Base-by-base conservation (phyloP, 2,113 vertebrate species). In the Oryzias javanicus region DNA sequence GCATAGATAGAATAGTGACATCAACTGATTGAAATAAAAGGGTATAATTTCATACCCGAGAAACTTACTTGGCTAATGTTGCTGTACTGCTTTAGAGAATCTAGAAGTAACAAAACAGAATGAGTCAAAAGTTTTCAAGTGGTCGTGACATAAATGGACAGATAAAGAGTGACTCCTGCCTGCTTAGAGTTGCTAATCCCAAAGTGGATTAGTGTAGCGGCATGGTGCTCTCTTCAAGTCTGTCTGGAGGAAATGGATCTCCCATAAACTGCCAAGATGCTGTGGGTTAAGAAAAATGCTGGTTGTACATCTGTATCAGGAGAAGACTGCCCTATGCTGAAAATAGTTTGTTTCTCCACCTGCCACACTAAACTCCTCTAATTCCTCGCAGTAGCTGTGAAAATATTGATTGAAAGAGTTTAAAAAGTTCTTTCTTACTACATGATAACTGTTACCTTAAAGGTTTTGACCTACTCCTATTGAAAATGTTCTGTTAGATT, bases 151-250 rank as follows among this genome's bases (percentile, higher is more conserved):
- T 42, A 67, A 55, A 18, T 59, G 27, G 27, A 50, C 20, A 5
- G 56, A 49, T 42, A 52, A 64, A 68, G 72, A 53, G 49, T 64
- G 69, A 71, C 76, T 81, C 78, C 74, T 65, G 68, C 76, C 74
- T 65, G 68, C 64, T 51, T 46, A 72, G 45, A 58, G 35, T 66
- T 51, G 53, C 60, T 86, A 81, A 87, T 89, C 81, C 60, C 60
- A 64, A 6, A 64, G 54, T 75, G 80, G 83, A 86, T 83, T 66
- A 76, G 84, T 82, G 87, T 55, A n/a, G 63, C 70, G 55, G 72
- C 51, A 74, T 48, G 54, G 41, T 45, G 64, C 76, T 70, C 20
- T 59, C 58, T 49, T 52, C 60, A 60, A 27, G 65, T 58, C 67
- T 49, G 62, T 61, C 67, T 57, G 52, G 22, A 69, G 74, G 76